phyloP scores from a whole-genome alignment of 1,140 invertebrate genomes.

The Eciton burchellii region DNA sequence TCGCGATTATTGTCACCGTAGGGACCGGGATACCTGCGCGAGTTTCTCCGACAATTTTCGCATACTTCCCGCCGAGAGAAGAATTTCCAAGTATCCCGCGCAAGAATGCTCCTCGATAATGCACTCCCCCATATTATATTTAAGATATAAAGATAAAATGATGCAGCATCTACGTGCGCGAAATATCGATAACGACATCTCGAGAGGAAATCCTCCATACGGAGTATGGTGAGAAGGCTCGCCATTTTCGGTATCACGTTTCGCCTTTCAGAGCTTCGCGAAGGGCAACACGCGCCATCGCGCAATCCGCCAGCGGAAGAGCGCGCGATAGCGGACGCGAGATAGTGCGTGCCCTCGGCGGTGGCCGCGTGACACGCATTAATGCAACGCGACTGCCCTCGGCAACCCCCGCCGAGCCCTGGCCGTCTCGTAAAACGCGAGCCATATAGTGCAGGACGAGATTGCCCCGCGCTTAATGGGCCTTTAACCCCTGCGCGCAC shows the following conservation, averaged over 20 bases:
- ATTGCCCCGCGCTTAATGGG: constrained; percentile 78
- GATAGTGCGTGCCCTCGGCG: constrained; percentile 23
- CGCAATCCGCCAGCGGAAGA: background rate
- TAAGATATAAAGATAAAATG: no score
- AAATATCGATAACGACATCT: no score
- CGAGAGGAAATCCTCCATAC: no score
- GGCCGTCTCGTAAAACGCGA: constrained; percentile 42
- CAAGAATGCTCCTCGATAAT: background rate
- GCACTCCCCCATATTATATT: no score
- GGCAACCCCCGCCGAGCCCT: constrained; percentile 12
- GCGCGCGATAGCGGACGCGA: background rate
- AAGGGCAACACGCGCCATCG: background rate
- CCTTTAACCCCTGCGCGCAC: constrained; percentile 72
- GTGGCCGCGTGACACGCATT: constrained; percentile 51
- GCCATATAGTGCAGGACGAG: constrained; percentile 62
- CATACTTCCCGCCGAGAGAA: background rate
- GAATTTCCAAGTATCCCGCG: background rate
- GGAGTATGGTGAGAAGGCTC: no score
- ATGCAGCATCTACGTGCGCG: no score
- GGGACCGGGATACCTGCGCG: background rate
- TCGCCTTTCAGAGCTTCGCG: background rate
- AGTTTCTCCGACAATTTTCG: constrained; percentile 4
- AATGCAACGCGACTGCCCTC: constrained; percentile 48
- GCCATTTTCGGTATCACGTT: no score
- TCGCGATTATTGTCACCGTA: background rate